These are phyloP conservation scores for Agonopterix arenella DNA, from an alignment of 2,888 invertebrate genomes.

Conservation along the genomic window DNA sequence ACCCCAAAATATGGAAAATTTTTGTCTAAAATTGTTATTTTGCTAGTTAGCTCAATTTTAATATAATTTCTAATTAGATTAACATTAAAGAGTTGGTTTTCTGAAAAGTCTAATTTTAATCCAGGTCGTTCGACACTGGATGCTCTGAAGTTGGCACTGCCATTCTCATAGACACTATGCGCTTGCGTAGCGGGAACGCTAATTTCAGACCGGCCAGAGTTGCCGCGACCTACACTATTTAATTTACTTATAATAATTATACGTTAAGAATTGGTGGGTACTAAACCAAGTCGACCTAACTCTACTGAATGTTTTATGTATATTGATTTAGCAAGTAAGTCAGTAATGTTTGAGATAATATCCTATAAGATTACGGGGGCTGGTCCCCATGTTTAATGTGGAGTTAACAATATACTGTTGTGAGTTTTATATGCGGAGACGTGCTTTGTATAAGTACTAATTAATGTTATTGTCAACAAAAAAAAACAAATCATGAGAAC, in stretches of 20 bases:
- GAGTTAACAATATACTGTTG: slow-evolving; percentile 53
- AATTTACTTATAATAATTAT: slow-evolving; percentile 18
- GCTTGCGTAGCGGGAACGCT: too few relatives aligned
- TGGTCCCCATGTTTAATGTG: slow-evolving; percentile 55
- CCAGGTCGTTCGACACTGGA: too few relatives aligned
- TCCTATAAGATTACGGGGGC: slow-evolving; percentile 52
- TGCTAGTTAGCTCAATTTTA: slow-evolving; percentile 51
- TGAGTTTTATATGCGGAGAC: slow-evolving; percentile 58
- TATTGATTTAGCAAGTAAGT: slow-evolving; percentile 17
- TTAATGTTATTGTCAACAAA: slow-evolving; percentile 39
- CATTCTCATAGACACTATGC: too few relatives aligned
- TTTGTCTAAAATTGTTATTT: slow-evolving; percentile 24
- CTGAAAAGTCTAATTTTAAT: too few relatives aligned
- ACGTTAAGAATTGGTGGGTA: slow-evolving; percentile 4
- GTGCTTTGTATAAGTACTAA: slow-evolving; percentile 49
- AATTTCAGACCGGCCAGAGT: too few relatives aligned
- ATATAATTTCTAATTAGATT: slow-evolving; percentile 22
- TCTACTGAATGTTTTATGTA: slow-evolving; percentile 20
- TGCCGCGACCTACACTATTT: slow-evolving; percentile 1
- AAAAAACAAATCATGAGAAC: slow-evolving; percentile 15
- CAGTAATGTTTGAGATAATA: slow-evolving; percentile 36
- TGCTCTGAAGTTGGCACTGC: too few relatives aligned
- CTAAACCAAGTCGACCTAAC: slow-evolving; percentile 19
- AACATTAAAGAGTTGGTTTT: slow-evolving; percentile 15
- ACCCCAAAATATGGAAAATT: slow-evolving; percentile 18